Conservation (phyloP, 1,140 invertebrate species). For the Linepithema humile region DNA sequence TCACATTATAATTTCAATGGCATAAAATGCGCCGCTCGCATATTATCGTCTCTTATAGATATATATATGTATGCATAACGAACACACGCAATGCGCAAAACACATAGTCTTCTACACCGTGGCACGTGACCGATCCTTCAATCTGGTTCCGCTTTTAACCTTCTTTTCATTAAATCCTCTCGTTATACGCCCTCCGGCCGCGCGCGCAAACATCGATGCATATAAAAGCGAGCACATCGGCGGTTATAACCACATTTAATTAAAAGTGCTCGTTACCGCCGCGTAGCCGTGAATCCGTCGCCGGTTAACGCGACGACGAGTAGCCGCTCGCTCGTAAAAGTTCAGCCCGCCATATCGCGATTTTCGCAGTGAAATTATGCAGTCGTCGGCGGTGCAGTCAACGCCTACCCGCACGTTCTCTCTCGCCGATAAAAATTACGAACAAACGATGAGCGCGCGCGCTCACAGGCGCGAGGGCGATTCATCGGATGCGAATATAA, state of each 20-base stretch:
- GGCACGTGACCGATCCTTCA: slow-evolving; percentile 51
- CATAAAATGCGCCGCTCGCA: background rate
- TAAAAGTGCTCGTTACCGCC: slow-evolving; percentile 59
- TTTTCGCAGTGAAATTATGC: slow-evolving; percentile 64
- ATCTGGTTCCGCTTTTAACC: slow-evolving; percentile 36
- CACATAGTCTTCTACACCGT: background rate
- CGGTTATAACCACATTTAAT: slow-evolving; percentile 55
- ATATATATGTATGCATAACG: background rate
- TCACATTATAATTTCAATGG: slow-evolving; percentile 27
- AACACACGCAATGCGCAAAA: background rate
- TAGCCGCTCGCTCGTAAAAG: slow-evolving; percentile 25
- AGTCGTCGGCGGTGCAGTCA: slow-evolving; percentile 52
- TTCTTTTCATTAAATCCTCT: slow-evolving; percentile 57
- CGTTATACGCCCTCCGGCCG: slow-evolving; percentile 28
- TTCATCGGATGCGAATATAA: slow-evolving; percentile 62
- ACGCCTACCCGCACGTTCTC: background rate
- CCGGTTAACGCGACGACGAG: slow-evolving; percentile 9
- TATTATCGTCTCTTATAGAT: background rate
- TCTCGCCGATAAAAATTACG: slow-evolving; percentile 13
- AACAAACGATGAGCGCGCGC: slow-evolving; percentile 25
- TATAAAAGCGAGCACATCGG: slow-evolving; percentile 40
- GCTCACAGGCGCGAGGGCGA: background rate
- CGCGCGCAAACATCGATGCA: slow-evolving; percentile 42
- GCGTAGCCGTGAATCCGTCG: slow-evolving; percentile 34
- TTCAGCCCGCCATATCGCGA: slow-evolving; percentile 48